Conservation (phyloP, 2,113 vertebrate genomes). For the Callaeas wilsoni region DNA sequence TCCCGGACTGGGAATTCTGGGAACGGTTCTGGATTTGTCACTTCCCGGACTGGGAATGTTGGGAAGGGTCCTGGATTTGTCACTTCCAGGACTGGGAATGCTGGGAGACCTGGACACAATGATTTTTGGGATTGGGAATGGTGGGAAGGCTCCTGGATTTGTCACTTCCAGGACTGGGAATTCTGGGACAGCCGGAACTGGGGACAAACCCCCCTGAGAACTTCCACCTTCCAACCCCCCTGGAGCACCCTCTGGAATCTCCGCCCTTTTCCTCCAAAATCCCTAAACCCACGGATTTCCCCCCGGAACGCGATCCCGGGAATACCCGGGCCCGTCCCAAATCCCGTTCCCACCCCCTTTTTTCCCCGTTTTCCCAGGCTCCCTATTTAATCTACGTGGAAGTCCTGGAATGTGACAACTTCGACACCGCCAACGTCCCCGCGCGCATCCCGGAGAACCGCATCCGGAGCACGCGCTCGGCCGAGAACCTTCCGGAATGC, state of each 20-base stretch:
- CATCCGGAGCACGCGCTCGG: conserved; percentile 91
- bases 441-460: conserved; percentile 91
- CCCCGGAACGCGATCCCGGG: fast-evolving
- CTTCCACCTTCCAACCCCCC: neutral
- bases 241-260: neutral
- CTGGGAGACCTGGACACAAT: no score
- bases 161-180: no score
- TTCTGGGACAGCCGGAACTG: no score
- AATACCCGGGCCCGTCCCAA: no score
- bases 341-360: no score
- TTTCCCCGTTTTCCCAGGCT: conserved; percentile 66
- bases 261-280: neutral
- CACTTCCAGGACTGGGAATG: neutral
- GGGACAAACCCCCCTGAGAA: neutral
- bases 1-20: no score
- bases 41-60: neutral
- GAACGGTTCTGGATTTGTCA: fast-evolving
- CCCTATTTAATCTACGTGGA: conserved; percentile 96
- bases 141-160: no score
- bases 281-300: no score
- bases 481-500: conserved; percentile 92
- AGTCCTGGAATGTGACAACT: conserved; percentile 94
- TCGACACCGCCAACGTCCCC: conserved; percentile 88
- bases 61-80: neutral
- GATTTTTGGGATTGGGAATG: no score